phyloP scores from a whole-genome alignment of 2,797 vertebrate species.

The Esox lucius region DNA sequence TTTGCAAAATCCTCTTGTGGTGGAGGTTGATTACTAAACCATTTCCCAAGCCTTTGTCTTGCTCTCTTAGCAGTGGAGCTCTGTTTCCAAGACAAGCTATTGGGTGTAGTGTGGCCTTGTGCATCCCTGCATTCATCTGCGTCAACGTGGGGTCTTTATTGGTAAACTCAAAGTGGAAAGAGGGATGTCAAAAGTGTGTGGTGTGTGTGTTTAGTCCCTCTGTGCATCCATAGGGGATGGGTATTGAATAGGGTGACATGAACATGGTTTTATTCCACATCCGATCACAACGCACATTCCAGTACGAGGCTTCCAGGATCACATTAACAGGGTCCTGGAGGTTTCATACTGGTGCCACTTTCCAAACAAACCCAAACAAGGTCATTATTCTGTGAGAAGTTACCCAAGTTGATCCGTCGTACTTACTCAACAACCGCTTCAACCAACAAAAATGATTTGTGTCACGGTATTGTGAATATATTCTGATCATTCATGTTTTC shows the following conservation, averaged over 20 bases:
- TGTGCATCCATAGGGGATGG: not conserved
- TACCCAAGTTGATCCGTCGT: not conserved
- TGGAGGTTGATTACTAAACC: slow-evolving; percentile 63
- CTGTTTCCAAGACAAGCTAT: slow-evolving; percentile 59
- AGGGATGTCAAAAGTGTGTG: too few species aligned
- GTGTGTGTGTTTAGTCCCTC: too few species aligned
- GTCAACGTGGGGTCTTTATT: not conserved
- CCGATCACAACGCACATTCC: not conserved
- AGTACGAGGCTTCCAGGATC: not conserved
- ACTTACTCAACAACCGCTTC: not conserved
- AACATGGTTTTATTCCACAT: not conserved
- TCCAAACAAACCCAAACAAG: not conserved
- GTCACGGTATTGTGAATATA: not conserved
- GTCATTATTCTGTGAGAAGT: not conserved
- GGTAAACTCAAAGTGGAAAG: not conserved
- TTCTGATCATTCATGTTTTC: slow-evolving; percentile 11
- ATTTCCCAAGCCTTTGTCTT: slow-evolving; percentile 67
- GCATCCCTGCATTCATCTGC: not conserved
- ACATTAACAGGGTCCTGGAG: not conserved
- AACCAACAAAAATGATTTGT: too few species aligned
- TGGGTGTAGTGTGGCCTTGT: not conserved
- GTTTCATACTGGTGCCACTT: not conserved
- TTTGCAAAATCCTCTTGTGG: slow-evolving; percentile 10
- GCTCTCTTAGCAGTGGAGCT: slow-evolving; percentile 63
- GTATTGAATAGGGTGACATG: not conserved